Percentiles rank a stretch among this genome's conserved stretches.
These are phyloP conservation scores for Passer montanus DNA, from an alignment of 2,113 vertebrate species.

Conservation along the genomic window DNA sequence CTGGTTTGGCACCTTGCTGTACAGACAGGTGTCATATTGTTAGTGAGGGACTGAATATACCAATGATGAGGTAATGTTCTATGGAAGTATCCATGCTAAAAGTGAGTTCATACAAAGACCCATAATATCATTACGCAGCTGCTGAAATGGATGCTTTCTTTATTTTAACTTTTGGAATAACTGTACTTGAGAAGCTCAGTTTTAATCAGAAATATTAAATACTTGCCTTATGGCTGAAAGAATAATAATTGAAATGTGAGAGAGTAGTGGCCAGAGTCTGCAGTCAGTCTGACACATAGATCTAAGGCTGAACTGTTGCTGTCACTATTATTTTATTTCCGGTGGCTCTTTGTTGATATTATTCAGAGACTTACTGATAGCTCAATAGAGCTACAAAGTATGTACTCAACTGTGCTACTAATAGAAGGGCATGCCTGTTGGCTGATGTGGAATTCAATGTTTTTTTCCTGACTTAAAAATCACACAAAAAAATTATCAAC, in stretches of 20 bases:
- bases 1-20: constrained; percentile 51
- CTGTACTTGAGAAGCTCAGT: not conserved
- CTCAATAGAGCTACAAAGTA: not conserved
- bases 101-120: not conserved
- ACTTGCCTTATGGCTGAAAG: not conserved
- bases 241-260: not conserved
- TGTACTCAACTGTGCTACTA: not conserved
- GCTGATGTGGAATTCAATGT: not conserved
- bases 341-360: not conserved
- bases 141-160: not conserved
- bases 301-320: not conserved
- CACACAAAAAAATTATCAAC: not conserved
- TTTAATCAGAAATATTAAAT: constrained; percentile 12
- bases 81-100: not conserved
- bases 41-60: not conserved
- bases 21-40: not conserved
- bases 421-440: not conserved
- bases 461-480: not conserved
- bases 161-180: not conserved
- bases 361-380: not conserved
- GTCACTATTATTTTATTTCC: not conserved
- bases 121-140: not conserved
- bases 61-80: constrained; percentile 16
- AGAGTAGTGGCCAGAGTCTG: not conserved
- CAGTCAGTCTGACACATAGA: not conserved